phyloP scores from a whole-genome alignment of 2,888 invertebrate species.

The Pristionchus entomophagus region DNA sequence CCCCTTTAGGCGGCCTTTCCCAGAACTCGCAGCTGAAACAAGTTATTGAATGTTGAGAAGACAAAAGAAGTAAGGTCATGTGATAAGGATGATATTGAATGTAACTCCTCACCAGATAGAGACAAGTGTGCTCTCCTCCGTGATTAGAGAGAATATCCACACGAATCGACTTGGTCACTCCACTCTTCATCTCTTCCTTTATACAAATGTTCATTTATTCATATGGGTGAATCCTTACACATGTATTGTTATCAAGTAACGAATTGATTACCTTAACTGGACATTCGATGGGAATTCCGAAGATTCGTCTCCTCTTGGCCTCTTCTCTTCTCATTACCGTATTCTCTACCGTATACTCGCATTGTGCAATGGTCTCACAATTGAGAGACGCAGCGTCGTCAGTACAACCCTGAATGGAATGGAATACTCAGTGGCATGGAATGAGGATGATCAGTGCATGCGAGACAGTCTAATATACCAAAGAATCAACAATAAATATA shows the following conservation, averaged over 20 bases:
- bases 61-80: background rate
- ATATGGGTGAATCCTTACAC: too few species aligned
- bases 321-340: slow-evolving; percentile 18
- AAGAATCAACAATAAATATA: background rate
- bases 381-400: background rate
- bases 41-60: background rate
- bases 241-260: too few species aligned
- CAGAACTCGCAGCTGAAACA: background rate
- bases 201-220: background rate
- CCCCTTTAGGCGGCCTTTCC: background rate
- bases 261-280: background rate
- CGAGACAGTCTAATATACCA: background rate
- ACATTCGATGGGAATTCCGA: slow-evolving; percentile 23
- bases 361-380: slow-evolving; percentile 1
- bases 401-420: background rate
- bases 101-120: slow-evolving; percentile 25
- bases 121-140: slow-evolving; percentile 37
- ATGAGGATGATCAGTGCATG: too few species aligned
- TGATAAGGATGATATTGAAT: too few species aligned
- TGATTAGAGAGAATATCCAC: slow-evolving; percentile 32
- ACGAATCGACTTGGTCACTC: slow-evolving; percentile 18
- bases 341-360: slow-evolving; percentile 26
- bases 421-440: too few species aligned
- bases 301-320: slow-evolving; percentile 10
- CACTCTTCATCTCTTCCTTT: background rate